A percentile compares a stretch with the other conserved stretches of the same genome.
These are phyloP conservation scores for Leptopilina myrica DNA, from an alignment of 2,888 invertebrate species.

Conservation along the genomic window DNA sequence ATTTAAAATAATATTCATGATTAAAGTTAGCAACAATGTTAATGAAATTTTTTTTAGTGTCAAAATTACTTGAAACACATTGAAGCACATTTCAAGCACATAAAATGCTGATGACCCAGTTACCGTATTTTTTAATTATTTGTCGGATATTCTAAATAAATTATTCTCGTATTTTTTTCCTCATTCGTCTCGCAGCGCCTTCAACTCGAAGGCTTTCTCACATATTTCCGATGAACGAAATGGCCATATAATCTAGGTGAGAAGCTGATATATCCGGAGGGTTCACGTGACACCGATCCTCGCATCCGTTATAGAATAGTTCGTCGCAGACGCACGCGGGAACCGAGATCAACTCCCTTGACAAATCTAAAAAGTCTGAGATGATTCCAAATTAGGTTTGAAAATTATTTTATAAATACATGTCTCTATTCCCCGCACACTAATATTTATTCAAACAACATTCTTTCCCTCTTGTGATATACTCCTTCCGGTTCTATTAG, in stretches of 20 bases:
- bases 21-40: too few relatives aligned
- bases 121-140: background rate
- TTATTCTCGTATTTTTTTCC: background rate
- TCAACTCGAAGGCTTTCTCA: constrained; percentile 34
- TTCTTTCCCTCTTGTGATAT: background rate
- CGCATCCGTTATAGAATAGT: constrained; percentile 71
- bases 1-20: too few relatives aligned
- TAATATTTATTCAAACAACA: background rate
- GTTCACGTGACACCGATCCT: constrained; percentile 76
- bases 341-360: constrained; percentile 32
- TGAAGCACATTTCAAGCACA: too few relatives aligned
- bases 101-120: background rate
- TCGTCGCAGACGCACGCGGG: constrained; percentile 57
- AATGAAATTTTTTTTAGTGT: too few relatives aligned
- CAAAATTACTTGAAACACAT: too few relatives aligned
- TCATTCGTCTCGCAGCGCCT: constrained; percentile 2
- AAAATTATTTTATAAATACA: background rate
- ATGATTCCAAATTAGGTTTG: constrained; percentile 29
- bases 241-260: constrained; percentile 71
- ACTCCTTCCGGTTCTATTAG: constrained; percentile 6
- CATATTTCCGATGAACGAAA: constrained; percentile 53
- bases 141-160: background rate
- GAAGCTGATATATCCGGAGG: constrained; percentile 76
- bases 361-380: constrained; percentile 35
- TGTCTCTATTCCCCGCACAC: background rate